Evolutionary conservation across 2,113 vertebrate species (phyloP).

Genomic region (Chaenogobius annularis): DNA sequence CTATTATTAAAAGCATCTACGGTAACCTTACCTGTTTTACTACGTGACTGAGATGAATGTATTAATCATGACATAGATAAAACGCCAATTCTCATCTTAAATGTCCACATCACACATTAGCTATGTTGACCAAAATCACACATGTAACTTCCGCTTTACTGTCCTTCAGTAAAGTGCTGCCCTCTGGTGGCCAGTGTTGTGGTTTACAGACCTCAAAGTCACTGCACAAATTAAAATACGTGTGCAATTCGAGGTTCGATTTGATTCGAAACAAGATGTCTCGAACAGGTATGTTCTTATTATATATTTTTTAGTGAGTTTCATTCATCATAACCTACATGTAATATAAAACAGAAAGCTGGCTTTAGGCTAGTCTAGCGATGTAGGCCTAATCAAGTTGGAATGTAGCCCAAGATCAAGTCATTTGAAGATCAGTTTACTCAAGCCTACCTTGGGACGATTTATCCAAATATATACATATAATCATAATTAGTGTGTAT

Average conservation of each 20-base stretch:
- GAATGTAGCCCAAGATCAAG: too few species aligned
- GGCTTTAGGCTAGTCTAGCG: too few species aligned
- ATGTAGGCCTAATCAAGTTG: neutral
- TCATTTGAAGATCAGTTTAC: too few species aligned
- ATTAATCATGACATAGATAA: neutral
- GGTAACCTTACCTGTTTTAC: neutral
- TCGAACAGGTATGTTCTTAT: neutral
- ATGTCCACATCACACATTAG: neutral
- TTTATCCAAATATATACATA: too few species aligned
- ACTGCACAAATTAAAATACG: neutral
- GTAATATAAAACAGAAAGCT: too few species aligned
- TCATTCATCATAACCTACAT: neutral
- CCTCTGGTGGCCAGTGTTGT: neutral
- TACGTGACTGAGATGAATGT: neutral
- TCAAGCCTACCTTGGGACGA: too few species aligned
- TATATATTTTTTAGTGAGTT: neutral
- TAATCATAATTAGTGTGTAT: too few species aligned
- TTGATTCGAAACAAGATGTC: neutral
- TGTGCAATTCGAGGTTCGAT: neutral
- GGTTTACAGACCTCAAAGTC: too few species aligned
- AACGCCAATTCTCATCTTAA: neutral
- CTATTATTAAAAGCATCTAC: neutral
- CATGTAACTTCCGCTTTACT: neutral
- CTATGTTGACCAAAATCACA: neutral
- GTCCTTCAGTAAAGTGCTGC: neutral